phyloP scores from a whole-genome alignment of 2,888 invertebrate species.

The Timandra comae region DNA sequence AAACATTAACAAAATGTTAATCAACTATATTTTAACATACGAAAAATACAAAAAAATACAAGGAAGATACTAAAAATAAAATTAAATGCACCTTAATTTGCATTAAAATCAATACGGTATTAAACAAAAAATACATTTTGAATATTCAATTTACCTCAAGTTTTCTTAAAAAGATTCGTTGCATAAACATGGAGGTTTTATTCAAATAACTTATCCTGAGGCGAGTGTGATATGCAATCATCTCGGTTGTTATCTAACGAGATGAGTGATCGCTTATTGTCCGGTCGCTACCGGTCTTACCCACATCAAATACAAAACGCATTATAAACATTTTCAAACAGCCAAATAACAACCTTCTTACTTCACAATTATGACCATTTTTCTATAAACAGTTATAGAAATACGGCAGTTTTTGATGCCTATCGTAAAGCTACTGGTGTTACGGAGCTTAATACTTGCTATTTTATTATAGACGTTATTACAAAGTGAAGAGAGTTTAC shows the following conservation, averaged over 20 bases:
- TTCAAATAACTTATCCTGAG: conserved; percentile 18
- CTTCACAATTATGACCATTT: neutral
- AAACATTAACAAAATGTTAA: too few species aligned
- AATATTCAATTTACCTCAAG: conserved; percentile 9
- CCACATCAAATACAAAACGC: conserved; percentile 26
- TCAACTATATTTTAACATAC: too few species aligned
- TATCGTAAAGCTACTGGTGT: conserved; percentile 30
- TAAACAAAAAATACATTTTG: too few species aligned
- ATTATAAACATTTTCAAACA: conserved; percentile 20
- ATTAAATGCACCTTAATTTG: too few species aligned
- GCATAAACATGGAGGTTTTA: conserved; percentile 20
- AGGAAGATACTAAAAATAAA: too few species aligned
- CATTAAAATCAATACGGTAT: too few species aligned
- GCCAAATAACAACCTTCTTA: conserved; percentile 24
- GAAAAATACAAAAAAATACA: too few species aligned
- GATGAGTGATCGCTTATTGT: conserved; percentile 72
- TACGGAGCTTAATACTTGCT: conserved; percentile 19
- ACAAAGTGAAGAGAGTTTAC: too few species aligned
- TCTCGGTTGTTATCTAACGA: conserved; percentile 56
- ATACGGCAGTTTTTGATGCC: neutral
- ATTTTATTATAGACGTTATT: conserved; percentile 12
- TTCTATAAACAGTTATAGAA: neutral
- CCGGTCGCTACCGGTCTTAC: conserved; percentile 67
- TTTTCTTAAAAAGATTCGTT: conserved; percentile 14
- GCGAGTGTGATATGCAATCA: conserved; percentile 44